Evolutionary conservation across 1,140 invertebrate species (phyloP).

Genomic region (Pachypeltis micranthus): DNA sequence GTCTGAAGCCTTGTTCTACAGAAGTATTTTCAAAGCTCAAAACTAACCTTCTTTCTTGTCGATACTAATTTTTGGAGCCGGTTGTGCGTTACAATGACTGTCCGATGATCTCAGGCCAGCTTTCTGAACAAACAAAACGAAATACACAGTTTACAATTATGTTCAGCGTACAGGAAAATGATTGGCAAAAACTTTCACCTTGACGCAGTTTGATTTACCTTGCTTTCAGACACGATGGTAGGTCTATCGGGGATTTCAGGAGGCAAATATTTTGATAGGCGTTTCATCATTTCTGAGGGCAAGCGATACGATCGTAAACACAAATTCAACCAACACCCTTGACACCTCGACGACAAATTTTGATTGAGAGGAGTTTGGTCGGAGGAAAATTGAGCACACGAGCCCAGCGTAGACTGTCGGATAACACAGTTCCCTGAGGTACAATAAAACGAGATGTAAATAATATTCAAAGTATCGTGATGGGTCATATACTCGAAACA

Average conservation of each 20-base stretch:
- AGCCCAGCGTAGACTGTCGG: constrained; percentile 27
- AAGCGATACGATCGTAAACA: constrained; percentile 68
- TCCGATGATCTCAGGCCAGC: too few relatives aligned
- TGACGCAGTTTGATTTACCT: neutral
- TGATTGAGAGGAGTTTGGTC: neutral
- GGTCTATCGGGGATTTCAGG: neutral
- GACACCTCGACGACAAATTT: constrained; percentile 48
- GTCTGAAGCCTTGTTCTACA: too few relatives aligned
- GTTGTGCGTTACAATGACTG: too few relatives aligned
- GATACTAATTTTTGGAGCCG: too few relatives aligned
- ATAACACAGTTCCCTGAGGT: constrained; percentile 46
- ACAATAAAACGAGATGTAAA: neutral
- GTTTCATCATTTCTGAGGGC: constrained; percentile 28
- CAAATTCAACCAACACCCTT: constrained; percentile 78
- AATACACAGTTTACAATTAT: too few relatives aligned
- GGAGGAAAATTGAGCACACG: neutral
- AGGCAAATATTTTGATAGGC: neutral
- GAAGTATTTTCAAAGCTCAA: too few relatives aligned
- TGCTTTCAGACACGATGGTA: neutral
- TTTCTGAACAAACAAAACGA: too few relatives aligned
- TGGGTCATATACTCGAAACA: too few relatives aligned
- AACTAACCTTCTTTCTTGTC: too few relatives aligned
- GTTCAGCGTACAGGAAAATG: too few relatives aligned
- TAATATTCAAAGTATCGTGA: too few relatives aligned
- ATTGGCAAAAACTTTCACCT: too few relatives aligned